Base-by-base conservation (phyloP, 2,113 vertebrate genomes). In the Oreamnos americanus region DNA sequence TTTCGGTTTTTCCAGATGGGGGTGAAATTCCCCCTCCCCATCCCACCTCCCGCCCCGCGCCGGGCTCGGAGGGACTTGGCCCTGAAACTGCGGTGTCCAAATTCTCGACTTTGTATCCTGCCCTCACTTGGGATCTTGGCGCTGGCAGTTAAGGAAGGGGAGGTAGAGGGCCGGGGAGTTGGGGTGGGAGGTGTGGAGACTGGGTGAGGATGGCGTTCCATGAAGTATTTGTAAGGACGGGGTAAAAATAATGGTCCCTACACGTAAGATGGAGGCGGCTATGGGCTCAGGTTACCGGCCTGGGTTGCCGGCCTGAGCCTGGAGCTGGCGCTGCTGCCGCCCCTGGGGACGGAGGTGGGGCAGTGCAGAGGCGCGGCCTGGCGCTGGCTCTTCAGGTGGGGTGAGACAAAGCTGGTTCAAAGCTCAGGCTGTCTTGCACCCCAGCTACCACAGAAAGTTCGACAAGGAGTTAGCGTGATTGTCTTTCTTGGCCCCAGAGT, bases 231-330 rank as follows among this genome's bases (percentile, higher is more conserved):
- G 36, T 94, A 57, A 97, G 92, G 86, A 82, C 15, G 4, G 57
- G 64, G 33, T 43, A 47, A 78, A 89, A 79, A 92, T 94, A 85
- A 94, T 96, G 92, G 82, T 94, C 92, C 89, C 97, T 79, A 91
- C 33, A 83, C 95, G 98, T 98, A 98, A 99, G 96, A 99, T 98
- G 98, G 98, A 98, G 98, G 94, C 98, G 23, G 91, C 84, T 36
- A 94, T 95, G 98, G 30, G 87, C 71, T 87, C 83, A 39, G 95
- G 97, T 96, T 82, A 96, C 84, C 15, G 33, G 81, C 81, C 81
- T 92, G 96, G 94, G 67, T 96, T 53, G 16, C 55, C 0, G 88
- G 98, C 96, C 60, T 58, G 95, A 97, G 97, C 87, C 71, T 81
- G 86, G 94, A 85, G 94, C 94, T 60, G 84, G 91, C 94, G 71